A percentile compares a stretch with the other conserved stretches of the same genome.
Conservation (phyloP, 2,113 vertebrate species). For the Sinocyclocheilus anshuiensis region DNA sequence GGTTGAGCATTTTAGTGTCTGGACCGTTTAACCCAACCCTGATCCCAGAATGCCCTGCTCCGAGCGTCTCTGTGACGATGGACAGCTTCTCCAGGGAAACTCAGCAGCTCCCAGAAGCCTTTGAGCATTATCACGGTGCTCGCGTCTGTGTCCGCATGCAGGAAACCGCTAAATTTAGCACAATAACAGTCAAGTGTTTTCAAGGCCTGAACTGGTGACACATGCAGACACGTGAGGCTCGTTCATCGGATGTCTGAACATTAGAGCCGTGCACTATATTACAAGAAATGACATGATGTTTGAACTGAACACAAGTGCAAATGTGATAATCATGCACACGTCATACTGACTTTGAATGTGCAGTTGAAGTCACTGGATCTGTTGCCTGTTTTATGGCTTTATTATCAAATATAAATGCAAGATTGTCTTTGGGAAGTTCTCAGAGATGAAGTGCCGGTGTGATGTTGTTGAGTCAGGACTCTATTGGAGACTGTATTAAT, state of each 20-base stretch:
- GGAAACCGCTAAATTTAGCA: conserved; percentile 38
- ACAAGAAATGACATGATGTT: neutral
- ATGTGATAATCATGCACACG: neutral
- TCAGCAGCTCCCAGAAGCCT: neutral
- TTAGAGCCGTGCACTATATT: no score
- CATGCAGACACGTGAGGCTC: neutral
- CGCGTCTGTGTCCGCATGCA: conserved; percentile 30
- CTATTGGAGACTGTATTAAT: no score
- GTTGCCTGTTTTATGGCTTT: neutral
- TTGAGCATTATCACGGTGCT: conserved; percentile 16
- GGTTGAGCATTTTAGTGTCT: no score
- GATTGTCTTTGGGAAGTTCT: no score
- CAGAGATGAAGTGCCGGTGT: neutral
- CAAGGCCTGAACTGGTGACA: neutral
- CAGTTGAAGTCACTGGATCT: neutral
- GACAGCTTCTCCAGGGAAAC: neutral
- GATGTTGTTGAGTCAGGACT: neutral
- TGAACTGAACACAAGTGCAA: neutral
- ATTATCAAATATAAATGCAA: neutral
- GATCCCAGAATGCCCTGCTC: no score
- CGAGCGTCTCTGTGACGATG: no score
- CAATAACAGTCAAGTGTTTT: neutral
- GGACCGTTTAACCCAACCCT: no score
- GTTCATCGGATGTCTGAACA: no score
- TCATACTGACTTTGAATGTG: neutral